Conservation (phyloP, 1,140 invertebrate species). For the Drosophila yakuba region DNA sequence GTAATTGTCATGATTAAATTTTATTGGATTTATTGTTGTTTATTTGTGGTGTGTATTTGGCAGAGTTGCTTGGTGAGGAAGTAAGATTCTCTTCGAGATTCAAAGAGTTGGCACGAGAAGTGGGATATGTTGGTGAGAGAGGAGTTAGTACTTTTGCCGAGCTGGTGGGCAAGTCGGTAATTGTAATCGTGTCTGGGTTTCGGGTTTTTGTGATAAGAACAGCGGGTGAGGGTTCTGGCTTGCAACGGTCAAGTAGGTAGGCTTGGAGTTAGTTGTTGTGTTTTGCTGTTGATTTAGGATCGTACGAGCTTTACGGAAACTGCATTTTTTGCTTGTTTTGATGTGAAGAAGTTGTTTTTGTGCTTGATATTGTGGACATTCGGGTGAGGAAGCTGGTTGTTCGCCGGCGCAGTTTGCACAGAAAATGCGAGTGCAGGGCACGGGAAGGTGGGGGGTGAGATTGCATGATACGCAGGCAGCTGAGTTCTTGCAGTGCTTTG, state of each 20-base stretch:
- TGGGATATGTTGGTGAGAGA: neutral
- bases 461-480: neutral
- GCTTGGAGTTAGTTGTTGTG: slow-evolving; percentile 10
- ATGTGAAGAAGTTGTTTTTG: neutral
- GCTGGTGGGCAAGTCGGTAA: neutral
- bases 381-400: neutral
- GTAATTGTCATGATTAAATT: too few species aligned
- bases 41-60: neutral
- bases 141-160: slow-evolving; percentile 5
- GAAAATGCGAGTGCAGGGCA: neutral
- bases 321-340: slow-evolving; percentile 26
- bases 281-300: slow-evolving; percentile 26
- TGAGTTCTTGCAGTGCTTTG: neutral
- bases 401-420: neutral
- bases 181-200: neutral
- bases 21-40: too few species aligned
- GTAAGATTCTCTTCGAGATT: neutral
- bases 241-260: slow-evolving; percentile 6
- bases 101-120: neutral
- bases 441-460: neutral
- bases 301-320: slow-evolving; percentile 27
- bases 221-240: neutral
- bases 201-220: neutral
- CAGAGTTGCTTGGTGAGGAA: neutral
- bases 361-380: neutral